Conservation (phyloP, 2,888 invertebrate species). For the Drosophila mettleri region DNA sequence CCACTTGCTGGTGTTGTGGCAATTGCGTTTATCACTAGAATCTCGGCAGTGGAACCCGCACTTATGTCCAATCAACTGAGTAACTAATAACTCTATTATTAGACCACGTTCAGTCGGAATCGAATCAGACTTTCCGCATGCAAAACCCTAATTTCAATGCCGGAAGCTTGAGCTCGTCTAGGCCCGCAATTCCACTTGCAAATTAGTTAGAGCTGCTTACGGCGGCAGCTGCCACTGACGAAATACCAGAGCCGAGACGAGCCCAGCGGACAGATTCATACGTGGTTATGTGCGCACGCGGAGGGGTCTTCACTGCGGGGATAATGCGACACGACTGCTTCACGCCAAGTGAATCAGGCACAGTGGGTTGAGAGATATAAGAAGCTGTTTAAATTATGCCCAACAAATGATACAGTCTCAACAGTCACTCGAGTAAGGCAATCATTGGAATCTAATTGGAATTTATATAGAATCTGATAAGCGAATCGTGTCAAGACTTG, state of each 20-base stretch:
- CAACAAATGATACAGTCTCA: neutral
- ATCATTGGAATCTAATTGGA: too few relatives aligned
- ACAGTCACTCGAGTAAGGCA: neutral
- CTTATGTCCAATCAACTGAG: conserved; percentile 43
- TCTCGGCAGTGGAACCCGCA: conserved; percentile 25
- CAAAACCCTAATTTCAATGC: conserved; percentile 72
- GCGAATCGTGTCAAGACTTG: too few relatives aligned
- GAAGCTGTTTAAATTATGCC: neutral
- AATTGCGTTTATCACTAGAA: conserved; percentile 39
- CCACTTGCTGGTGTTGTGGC: neutral
- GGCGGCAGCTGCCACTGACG: conserved; percentile 47
- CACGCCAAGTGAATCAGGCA: conserved; percentile 57
- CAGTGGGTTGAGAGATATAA: conserved; percentile 15
- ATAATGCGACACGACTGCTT: conserved; percentile 57
- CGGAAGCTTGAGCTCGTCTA: conserved; percentile 64
- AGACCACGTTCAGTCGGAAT: conserved; percentile 41
- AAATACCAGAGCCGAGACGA: conserved; percentile 30
- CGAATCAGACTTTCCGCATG: conserved; percentile 67
- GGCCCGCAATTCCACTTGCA: conserved; percentile 71
- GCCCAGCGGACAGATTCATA: conserved; percentile 19
- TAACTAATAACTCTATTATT: conserved; percentile 69
- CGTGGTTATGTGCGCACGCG: conserved; percentile 6
- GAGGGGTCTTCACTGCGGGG: conserved; percentile 2
- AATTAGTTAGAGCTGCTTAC: conserved; percentile 61
- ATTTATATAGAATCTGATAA: too few relatives aligned